Evolutionary conservation across 1,140 invertebrate species (phyloP).

Genomic region (Ectropis grisescens): DNA sequence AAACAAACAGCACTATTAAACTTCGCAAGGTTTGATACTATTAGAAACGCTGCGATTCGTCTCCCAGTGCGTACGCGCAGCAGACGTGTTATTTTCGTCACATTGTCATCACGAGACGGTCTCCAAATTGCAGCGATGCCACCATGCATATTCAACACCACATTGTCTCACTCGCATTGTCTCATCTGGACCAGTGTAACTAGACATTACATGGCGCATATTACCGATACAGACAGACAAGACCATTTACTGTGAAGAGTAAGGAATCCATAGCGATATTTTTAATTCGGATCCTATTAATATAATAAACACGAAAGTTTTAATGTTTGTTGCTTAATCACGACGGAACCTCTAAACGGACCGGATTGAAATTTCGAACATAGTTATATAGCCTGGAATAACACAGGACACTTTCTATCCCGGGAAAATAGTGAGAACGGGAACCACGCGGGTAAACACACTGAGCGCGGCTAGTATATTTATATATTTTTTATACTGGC

Average conservation of each 20-base stretch:
- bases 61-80: neutral
- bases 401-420: too few relatives aligned
- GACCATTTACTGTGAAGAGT: too few relatives aligned
- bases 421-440: too few relatives aligned
- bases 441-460: too few relatives aligned
- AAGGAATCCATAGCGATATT: too few relatives aligned
- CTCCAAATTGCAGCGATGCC: constrained; percentile 49
- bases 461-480: too few relatives aligned
- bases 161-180: constrained; percentile 47
- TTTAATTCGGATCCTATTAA: too few relatives aligned
- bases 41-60: neutral
- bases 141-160: constrained; percentile 48
- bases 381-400: too few relatives aligned
- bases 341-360: too few relatives aligned
- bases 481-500: too few relatives aligned
- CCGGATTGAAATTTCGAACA: too few relatives aligned
- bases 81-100: constrained; percentile 44
- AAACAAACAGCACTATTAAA: neutral
- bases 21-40: neutral
- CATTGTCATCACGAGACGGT: constrained; percentile 50
- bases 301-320: too few relatives aligned
- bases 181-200: constrained; percentile 21
- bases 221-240: neutral
- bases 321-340: constrained; percentile 12
- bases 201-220: constrained; percentile 10